Percentiles rank a stretch among this genome's conserved stretches.
phyloP scores from a whole-genome alignment of 2,113 vertebrate species.

The Collichthys lucidus region DNA sequence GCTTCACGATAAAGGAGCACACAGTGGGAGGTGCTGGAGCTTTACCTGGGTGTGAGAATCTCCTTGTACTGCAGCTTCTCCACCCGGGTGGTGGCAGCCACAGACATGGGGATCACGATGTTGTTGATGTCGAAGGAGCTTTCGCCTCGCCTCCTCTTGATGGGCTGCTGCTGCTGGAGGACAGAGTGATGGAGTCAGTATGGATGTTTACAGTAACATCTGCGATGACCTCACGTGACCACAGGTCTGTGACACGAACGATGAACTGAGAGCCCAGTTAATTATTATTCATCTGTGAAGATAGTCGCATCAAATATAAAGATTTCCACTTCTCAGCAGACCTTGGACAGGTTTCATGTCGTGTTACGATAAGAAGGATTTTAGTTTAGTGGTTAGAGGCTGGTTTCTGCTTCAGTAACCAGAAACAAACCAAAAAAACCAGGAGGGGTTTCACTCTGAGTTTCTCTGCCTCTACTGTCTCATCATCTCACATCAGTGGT shows the following conservation, averaged over 20 bases:
- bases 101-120: slow-evolving; percentile 99
- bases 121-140: slow-evolving; percentile 99
- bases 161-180: slow-evolving; percentile 83
- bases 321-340: too few species aligned
- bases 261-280: too few species aligned
- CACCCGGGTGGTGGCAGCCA: slow-evolving; percentile 95
- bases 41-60: slow-evolving; percentile 97
- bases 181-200: background rate
- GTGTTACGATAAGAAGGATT: background rate
- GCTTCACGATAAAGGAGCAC: too few species aligned
- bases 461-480: background rate
- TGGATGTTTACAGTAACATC: background rate
- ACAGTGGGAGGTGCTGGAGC: too few species aligned
- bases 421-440: background rate
- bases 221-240: too few species aligned
- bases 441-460: too few species aligned
- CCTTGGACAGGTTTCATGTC: background rate
- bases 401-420: background rate
- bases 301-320: too few species aligned
- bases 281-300: too few species aligned
- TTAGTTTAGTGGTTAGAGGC: background rate
- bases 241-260: background rate
- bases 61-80: slow-evolving; percentile 99
- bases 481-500: background rate
- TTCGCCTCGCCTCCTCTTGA: slow-evolving; percentile 91